Percentiles rank a stretch among this genome's conserved stretches.
Evolutionary conservation across 2,888 invertebrate genomes (phyloP).

Genomic region (Mimas tiliae): DNA sequence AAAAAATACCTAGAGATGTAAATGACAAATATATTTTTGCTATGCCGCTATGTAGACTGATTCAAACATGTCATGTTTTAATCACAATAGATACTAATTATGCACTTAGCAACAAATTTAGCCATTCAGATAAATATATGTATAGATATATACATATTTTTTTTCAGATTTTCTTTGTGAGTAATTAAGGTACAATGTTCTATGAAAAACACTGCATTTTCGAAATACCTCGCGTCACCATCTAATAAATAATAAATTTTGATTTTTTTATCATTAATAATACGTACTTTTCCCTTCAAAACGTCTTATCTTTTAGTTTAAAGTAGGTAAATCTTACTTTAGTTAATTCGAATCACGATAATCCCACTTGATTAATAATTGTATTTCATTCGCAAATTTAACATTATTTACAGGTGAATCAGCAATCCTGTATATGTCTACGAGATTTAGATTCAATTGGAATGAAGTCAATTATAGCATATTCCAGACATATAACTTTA

Average conservation of each 20-base stretch:
- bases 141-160: too few relatives aligned
- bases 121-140: too few relatives aligned
- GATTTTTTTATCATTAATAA: neutral
- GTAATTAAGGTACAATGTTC: too few relatives aligned
- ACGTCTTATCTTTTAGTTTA: neutral
- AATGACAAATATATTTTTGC: too few relatives aligned
- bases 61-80: too few relatives aligned
- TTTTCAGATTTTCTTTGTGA: too few relatives aligned
- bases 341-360: neutral
- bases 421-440: slow-evolving; percentile 35
- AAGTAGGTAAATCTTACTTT: neutral
- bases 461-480: slow-evolving; percentile 36
- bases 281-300: neutral
- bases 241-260: neutral
- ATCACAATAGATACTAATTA: too few relatives aligned
- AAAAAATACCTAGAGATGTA: too few relatives aligned
- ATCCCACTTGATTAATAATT: neutral
- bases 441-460: slow-evolving; percentile 36
- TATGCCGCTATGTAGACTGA: too few relatives aligned
- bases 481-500: slow-evolving; percentile 35
- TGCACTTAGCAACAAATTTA: too few relatives aligned
- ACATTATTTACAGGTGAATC: slow-evolving; percentile 33
- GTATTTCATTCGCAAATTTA: neutral
- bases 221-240: too few relatives aligned
- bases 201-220: too few relatives aligned